phyloP scores from a whole-genome alignment of 2,888 invertebrate genomes.

The Hyalella azteca region DNA sequence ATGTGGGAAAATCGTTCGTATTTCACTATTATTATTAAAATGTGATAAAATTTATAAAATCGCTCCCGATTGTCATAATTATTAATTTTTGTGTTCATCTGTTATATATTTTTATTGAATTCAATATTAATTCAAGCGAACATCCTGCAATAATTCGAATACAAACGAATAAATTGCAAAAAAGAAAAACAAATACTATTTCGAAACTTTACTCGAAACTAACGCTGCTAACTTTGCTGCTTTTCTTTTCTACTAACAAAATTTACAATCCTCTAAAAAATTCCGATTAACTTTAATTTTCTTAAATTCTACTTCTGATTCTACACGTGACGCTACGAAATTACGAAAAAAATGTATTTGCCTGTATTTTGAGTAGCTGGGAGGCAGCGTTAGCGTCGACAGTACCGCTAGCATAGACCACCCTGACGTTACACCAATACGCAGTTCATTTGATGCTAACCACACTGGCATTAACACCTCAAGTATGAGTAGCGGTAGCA shows the following conservation, averaged over 20 bases:
- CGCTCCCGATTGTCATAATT: too few relatives aligned
- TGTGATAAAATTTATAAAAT: too few relatives aligned
- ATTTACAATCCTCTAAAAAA: neutral
- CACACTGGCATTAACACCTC: neutral
- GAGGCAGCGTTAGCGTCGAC: constrained; percentile 28
- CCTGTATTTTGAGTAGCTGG: constrained; percentile 19
- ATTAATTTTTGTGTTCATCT: too few relatives aligned
- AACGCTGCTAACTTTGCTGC: constrained; percentile 20
- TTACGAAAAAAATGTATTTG: too few relatives aligned
- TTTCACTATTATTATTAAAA: too few relatives aligned
- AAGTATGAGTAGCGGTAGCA: neutral
- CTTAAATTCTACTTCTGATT: neutral
- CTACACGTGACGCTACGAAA: neutral
- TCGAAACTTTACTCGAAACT: constrained; percentile 24
- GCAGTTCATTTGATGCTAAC: neutral
- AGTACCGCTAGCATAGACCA: neutral
- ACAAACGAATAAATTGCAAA: too few relatives aligned
- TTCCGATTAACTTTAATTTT: neutral
- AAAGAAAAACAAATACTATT: too few relatives aligned
- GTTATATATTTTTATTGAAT: too few relatives aligned
- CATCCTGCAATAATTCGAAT: too few relatives aligned
- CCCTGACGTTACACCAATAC: neutral
- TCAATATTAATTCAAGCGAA: too few relatives aligned
- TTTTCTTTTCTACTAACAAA: neutral
- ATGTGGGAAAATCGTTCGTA: too few relatives aligned